Percentiles rank a stretch among this genome's conserved stretches.
Evolutionary conservation across 2,113 vertebrate genomes (phyloP).

Genomic region (Microcebus griseorufus): DNA sequence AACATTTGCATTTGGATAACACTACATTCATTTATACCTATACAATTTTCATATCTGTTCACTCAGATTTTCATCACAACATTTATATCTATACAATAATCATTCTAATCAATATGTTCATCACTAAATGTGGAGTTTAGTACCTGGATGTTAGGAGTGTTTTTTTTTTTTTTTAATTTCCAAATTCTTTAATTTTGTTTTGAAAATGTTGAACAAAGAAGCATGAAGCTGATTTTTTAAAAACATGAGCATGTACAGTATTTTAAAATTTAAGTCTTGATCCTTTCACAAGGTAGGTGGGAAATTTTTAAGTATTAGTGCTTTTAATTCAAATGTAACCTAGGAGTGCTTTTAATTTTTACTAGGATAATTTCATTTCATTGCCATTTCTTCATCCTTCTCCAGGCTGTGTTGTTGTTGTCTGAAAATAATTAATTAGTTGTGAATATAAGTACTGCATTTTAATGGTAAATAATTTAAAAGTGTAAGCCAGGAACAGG

Average conservation of each 20-base stretch:
- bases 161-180: not conserved
- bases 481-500: not conserved
- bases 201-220: constrained; percentile 22
- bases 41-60: not conserved
- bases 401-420: not conserved
- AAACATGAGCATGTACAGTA: not conserved
- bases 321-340: not conserved
- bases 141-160: no score
- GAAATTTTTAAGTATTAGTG: not conserved
- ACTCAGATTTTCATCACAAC: not conserved
- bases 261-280: constrained; percentile 6
- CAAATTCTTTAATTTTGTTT: constrained; percentile 33
- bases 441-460: not conserved
- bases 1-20: not conserved
- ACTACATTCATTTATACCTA: not conserved
- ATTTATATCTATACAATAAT: not conserved
- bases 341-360: constrained; percentile 20
- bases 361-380: not conserved
- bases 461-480: not conserved
- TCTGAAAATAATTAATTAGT: constrained; percentile 8
- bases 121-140: not conserved
- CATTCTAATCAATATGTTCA: not conserved
- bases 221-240: not conserved
- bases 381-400: not conserved
- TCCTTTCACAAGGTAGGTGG: not conserved